Evolutionary conservation across 2,888 invertebrate genomes (phyloP).

Genomic region (Hoplodrina blanda): DNA sequence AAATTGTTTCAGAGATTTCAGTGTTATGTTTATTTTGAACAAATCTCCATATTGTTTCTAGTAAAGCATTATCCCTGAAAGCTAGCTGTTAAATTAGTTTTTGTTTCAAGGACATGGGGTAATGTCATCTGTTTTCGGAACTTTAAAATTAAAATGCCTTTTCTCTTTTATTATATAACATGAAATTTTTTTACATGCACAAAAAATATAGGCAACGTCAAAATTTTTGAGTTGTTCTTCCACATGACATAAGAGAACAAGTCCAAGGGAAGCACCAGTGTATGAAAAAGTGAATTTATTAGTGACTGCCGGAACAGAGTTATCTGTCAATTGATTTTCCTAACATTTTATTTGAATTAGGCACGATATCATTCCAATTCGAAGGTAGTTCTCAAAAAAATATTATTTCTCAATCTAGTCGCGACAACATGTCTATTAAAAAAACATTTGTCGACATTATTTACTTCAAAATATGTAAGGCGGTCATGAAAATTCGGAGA

Average conservation of each 20-base stretch:
- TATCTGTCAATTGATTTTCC: neutral
- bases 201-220: too few relatives aligned
- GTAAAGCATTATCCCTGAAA: neutral
- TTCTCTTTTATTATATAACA: too few relatives aligned
- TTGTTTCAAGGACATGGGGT: neutral
- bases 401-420: neutral
- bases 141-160: too few relatives aligned
- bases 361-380: neutral
- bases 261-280: too few relatives aligned
- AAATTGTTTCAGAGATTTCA: constrained; percentile 25
- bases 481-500: constrained; percentile 43
- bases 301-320: too few relatives aligned
- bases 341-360: constrained; percentile 6
- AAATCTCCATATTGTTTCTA: constrained; percentile 2
- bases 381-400: constrained; percentile 1
- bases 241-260: too few relatives aligned
- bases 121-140: too few relatives aligned
- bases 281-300: too few relatives aligned
- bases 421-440: constrained; percentile 3
- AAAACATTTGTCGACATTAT: constrained; percentile 1
- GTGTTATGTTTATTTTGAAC: constrained; percentile 7
- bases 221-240: too few relatives aligned
- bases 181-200: too few relatives aligned
- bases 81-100: constrained; percentile 2
- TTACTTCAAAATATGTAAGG: constrained; percentile 17